These are phyloP conservation scores for Sthenelais limicola DNA, from an alignment of 2,888 invertebrate genomes.

Conservation along the genomic window DNA sequence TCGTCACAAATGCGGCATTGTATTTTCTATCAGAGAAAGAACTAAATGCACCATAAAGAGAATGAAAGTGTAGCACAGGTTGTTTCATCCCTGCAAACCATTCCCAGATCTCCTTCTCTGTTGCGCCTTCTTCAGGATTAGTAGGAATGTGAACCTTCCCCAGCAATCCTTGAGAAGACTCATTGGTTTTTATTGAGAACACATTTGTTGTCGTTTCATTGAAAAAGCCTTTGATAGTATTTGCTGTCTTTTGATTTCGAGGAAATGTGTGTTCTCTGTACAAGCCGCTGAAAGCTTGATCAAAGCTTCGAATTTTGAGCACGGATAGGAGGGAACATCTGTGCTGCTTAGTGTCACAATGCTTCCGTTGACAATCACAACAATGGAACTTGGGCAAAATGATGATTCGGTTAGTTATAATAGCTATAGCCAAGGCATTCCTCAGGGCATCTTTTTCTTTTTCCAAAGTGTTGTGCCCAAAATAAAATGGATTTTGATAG, in stretches of 20 bases:
- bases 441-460: slow-evolving; percentile 24
- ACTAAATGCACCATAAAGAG: slow-evolving; percentile 7
- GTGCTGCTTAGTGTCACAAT: background rate
- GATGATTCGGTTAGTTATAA: slow-evolving; percentile 4
- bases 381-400: slow-evolving; percentile 25
- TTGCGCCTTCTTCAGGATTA: background rate
- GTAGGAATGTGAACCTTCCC: too few relatives aligned
- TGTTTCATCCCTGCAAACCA: background rate
- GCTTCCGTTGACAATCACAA: slow-evolving; percentile 3
- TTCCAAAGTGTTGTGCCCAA: slow-evolving; percentile 12
- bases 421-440: slow-evolving; percentile 37
- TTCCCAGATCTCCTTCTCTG: background rate
- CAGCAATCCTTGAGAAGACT: background rate
- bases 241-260: background rate
- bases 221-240: background rate
- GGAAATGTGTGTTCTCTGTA: slow-evolving; percentile 23
- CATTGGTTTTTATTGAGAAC: background rate
- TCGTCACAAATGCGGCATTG: background rate
- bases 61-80: slow-evolving; percentile 3
- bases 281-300: slow-evolving; percentile 9
- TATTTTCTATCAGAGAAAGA: background rate
- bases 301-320: slow-evolving; percentile 2
- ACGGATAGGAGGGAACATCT: slow-evolving; percentile 4
- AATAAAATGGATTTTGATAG: slow-evolving; percentile 18
- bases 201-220: background rate